phyloP scores from a whole-genome alignment of 2,113 vertebrate genomes.

The Notiomystis cincta region DNA sequence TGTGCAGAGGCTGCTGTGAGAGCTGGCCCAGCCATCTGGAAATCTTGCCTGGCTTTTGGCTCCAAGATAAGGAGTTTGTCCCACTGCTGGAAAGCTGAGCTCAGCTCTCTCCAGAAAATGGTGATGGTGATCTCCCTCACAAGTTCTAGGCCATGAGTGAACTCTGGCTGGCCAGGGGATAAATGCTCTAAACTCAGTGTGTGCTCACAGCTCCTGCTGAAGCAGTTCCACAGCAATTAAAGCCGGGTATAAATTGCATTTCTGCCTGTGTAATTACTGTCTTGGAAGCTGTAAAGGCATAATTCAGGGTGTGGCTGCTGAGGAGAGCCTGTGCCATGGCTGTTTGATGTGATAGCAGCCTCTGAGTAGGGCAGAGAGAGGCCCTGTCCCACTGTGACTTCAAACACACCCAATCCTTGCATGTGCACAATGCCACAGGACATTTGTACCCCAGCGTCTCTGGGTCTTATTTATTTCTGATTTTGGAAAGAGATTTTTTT shows the following conservation, averaged over 20 bases:
- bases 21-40: not conserved
- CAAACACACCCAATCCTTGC: accelerated
- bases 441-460: not conserved
- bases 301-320: conserved; percentile 42
- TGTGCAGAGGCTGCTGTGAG: not conserved
- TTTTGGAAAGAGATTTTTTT: not conserved
- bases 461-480: not conserved
- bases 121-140: not conserved
- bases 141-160: accelerated
- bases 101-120: not conserved
- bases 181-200: not conserved
- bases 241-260: conserved; percentile 32
- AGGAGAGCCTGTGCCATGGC: not conserved
- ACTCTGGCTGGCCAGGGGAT: not conserved
- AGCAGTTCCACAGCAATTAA: conserved; percentile 40
- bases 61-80: not conserved
- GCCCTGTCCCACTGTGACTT: not conserved
- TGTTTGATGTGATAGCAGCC: not conserved
- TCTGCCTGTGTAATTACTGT: conserved; percentile 46
- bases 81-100: not conserved
- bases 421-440: not conserved
- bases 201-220: conserved; percentile 43
- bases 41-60: not conserved
- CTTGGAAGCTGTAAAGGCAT: conserved; percentile 36
- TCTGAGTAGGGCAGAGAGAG: not conserved